Conservation (phyloP, 1,140 invertebrate species). For the Hydropsyche tenuis region DNA sequence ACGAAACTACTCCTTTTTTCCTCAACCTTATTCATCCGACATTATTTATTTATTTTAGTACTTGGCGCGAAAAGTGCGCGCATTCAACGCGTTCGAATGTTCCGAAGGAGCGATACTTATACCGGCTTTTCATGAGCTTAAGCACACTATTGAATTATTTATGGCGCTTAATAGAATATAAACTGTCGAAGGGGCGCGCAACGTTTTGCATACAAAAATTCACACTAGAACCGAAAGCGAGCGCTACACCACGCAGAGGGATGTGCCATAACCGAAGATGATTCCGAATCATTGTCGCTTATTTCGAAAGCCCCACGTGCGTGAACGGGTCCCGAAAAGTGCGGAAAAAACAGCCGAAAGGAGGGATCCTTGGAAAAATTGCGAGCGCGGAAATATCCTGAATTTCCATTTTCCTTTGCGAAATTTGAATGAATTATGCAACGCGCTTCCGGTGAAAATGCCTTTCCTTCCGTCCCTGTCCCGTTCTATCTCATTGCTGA, state of each 20-base stretch:
- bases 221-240: not conserved
- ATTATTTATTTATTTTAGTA: too few species aligned
- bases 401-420: conserved; percentile 25
- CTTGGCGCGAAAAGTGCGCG: too few species aligned
- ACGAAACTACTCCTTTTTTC: too few species aligned
- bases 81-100: too few species aligned
- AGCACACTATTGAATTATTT: too few species aligned
- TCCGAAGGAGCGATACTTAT: too few species aligned
- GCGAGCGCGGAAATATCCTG: conserved; percentile 12
- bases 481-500: not conserved
- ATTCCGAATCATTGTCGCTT: conserved; percentile 11
- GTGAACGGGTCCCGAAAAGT: not conserved
- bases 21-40: too few species aligned
- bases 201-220: conserved; percentile 1
- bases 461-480: not conserved
- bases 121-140: too few species aligned
- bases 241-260: not conserved
- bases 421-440: conserved; percentile 43
- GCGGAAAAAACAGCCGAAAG: too few species aligned
- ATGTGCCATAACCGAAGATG: conserved; percentile 4
- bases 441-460: conserved; percentile 28
- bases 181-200: too few species aligned
- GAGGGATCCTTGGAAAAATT: too few species aligned
- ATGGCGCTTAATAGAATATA: too few species aligned
- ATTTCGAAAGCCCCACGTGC: not conserved